These are phyloP conservation scores for Coreius guichenoti DNA, from an alignment of 2,797 vertebrate genomes.

Conservation along the genomic window DNA sequence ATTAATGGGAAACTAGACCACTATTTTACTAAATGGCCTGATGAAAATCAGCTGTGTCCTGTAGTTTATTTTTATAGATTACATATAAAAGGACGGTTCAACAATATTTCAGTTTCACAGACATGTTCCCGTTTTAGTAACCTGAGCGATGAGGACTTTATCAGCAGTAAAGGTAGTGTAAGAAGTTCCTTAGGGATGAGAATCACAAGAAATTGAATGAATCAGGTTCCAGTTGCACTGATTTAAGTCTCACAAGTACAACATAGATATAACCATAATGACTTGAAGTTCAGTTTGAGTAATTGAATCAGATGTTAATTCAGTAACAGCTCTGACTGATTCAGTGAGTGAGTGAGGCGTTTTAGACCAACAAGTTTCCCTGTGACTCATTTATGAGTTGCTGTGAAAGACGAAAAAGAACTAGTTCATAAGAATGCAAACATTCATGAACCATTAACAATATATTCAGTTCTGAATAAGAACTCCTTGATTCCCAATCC, in stretches of 20 bases:
- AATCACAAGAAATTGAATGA: neutral
- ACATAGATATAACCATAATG: neutral
- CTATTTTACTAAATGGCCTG: constrained; percentile 31
- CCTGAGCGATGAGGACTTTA: constrained; percentile 15
- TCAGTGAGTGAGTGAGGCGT: neutral
- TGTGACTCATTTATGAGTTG: constrained; percentile 23
- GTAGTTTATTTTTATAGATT: constrained; percentile 4
- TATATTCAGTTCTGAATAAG: neutral
- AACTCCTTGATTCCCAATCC: neutral
- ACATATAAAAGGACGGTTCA: neutral
- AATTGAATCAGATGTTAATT: neutral
- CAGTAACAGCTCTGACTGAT: constrained; percentile 11
- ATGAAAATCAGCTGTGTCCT: constrained; percentile 25
- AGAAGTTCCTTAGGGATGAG: neutral
- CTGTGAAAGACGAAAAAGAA: neutral
- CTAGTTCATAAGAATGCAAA: neutral
- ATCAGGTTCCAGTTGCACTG: neutral
- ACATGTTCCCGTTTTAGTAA: neutral
- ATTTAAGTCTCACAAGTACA: neutral
- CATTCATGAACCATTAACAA: neutral
- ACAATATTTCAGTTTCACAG: constrained; percentile 11
- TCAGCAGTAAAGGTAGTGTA: neutral
- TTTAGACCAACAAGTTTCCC: neutral
- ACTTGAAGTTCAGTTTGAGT: neutral
- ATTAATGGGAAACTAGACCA: constrained; percentile 27